Evolutionary conservation across 2,797 vertebrate species (phyloP).

Genomic region (Heteromormyrus szaboi): DNA sequence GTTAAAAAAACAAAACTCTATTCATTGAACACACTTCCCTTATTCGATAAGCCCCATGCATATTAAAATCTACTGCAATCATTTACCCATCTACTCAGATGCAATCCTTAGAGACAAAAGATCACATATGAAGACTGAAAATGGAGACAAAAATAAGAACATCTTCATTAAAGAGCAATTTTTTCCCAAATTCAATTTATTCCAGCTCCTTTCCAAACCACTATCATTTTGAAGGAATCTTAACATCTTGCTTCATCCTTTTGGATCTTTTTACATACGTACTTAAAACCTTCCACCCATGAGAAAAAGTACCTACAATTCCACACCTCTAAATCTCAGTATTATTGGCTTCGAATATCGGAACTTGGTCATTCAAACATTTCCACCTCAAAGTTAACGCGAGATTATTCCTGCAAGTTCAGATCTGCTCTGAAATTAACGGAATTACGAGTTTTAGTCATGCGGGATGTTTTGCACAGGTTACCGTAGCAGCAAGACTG

Average conservation of each 20-base stretch:
- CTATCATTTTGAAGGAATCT: neutral
- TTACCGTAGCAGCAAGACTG: neutral
- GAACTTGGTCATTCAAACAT: neutral
- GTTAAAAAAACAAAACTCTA: slow-evolving; percentile 54
- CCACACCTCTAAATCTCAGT: neutral
- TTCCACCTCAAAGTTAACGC: neutral
- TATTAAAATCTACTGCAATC: slow-evolving; percentile 37
- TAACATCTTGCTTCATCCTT: neutral
- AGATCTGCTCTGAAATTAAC: neutral
- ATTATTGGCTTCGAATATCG: slow-evolving; percentile 12
- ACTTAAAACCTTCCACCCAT: slow-evolving; percentile 6
- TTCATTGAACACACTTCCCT: slow-evolving; percentile 41
- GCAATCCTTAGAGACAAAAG: slow-evolving; percentile 37
- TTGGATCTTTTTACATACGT: neutral
- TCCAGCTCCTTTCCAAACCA: neutral
- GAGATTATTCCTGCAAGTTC: neutral
- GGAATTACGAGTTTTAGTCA: neutral
- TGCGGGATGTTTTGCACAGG: neutral
- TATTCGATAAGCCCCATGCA: slow-evolving; percentile 40
- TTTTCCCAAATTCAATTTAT: slow-evolving; percentile 8
- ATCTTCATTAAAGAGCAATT: slow-evolving; percentile 14
- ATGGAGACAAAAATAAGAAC: slow-evolving; percentile 43
- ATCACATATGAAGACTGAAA: slow-evolving; percentile 42
- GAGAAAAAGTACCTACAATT: neutral
- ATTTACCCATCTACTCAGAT: slow-evolving; percentile 41